Base-by-base conservation (phyloP, 2,888 invertebrate species). In the Phragmatobia fuliginosa region DNA sequence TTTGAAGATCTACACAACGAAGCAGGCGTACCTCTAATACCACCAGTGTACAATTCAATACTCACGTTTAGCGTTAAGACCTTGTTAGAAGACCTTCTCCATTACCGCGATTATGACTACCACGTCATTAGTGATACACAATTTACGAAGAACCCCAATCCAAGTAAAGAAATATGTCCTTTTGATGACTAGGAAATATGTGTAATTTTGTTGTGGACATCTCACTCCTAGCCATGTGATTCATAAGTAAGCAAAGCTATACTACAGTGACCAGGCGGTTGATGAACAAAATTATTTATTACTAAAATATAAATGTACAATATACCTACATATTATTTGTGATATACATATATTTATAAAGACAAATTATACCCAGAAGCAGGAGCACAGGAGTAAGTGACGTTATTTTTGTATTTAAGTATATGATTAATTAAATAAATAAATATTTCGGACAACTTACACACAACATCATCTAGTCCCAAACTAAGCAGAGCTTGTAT, bases 21-120 rank as follows among this genome's bases (percentile, higher is more conserved):
- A 25, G 52, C 64, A 21, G 33, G 33, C 10, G 52, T 64, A 1
- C 33, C 64, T 14, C 33, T 33, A 8, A 8, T 64, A n/a, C 64
- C 64, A 2, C 64, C 64, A 16, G 64, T 64, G 14, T n/a, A 52
- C 10, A 49, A 52, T 6, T 33, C 28, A 11, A 49, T 52, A 2
- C 33, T 64, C n/a, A 11, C 25, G 3, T 49, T 52, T 16, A 64
- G 33, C 10, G 52, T 52, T 25, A 33, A 16, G 10, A 52, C 49
- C 6, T 52, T 49, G 36, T 64, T 18, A 18, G 52, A 52, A 52
- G 52, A 64, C 49, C 33, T 64, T 25, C n/a, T 52, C 14, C 7
- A 52, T 14, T 64, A 52, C 25, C 64, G 64, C 25, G 64, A 64
- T 7, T 52, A 64, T n/a, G 52, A 64, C 33, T 64, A 64, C 49